A percentile compares a stretch with the other conserved stretches of the same genome.
Evolutionary conservation across 2,113 vertebrate species (phyloP).

Genomic region (Cairina moschata): DNA sequence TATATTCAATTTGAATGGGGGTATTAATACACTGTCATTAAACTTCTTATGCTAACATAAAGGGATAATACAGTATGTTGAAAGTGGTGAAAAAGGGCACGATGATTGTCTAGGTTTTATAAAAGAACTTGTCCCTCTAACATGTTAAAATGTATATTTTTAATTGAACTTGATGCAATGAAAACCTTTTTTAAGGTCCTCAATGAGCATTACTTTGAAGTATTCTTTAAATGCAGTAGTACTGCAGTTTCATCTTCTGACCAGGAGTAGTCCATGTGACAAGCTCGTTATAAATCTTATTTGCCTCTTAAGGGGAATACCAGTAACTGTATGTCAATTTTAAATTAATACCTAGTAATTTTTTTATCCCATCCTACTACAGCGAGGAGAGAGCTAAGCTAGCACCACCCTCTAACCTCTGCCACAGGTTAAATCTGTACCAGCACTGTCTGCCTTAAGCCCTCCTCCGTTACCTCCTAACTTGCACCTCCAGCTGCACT

Average conservation of each 20-base stretch:
- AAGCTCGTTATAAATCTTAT: not conserved
- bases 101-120: conserved; percentile 43
- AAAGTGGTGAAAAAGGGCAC: not conserved
- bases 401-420: not conserved
- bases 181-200: not conserved
- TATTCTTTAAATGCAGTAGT: not conserved
- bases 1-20: not conserved
- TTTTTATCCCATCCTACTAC: not conserved
- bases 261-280: not conserved
- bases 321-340: not conserved
- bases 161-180: conserved; percentile 31
- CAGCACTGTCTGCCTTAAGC: not conserved
- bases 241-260: not conserved
- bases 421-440: not conserved
- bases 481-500: not conserved
- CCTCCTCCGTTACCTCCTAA: not conserved
- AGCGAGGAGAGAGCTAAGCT: not conserved
- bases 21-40: not conserved
- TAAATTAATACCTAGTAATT: not conserved
- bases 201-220: not conserved
- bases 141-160: conserved; percentile 1
- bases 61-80: not conserved
- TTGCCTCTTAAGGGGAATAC: not conserved
- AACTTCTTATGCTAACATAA: not conserved
- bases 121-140: conserved; percentile 9